Evolutionary conservation across 2,113 vertebrate genomes (phyloP).

Genomic region (Lampris megalopsis): DNA sequence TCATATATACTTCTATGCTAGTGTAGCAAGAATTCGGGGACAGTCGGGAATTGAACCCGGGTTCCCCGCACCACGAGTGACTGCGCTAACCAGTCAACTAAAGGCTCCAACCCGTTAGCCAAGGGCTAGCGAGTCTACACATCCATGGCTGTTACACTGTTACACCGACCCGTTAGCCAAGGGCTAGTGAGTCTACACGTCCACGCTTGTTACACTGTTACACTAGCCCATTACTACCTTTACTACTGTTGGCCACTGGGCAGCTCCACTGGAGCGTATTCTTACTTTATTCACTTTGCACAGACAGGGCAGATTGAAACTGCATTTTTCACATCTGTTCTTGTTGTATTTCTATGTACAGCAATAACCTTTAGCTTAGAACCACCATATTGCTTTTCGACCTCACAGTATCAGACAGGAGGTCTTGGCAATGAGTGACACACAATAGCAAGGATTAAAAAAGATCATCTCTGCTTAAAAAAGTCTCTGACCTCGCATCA

Average conservation of each 20-base stretch:
- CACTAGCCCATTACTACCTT: background rate
- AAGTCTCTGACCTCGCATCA: constrained; percentile 68
- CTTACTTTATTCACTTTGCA: background rate
- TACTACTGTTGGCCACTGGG: background rate
- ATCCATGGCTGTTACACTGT: no score
- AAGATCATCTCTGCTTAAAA: constrained; percentile 69
- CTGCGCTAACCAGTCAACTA: no score
- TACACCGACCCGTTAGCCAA: no score
- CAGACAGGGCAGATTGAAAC: constrained; percentile 11
- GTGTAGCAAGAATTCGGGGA: no score
- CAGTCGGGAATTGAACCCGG: no score
- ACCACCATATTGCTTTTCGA: constrained; percentile 30
- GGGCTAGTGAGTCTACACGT: no score
- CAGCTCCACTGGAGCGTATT: constrained; percentile 9
- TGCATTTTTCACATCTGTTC: constrained; percentile 1
- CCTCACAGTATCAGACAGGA: constrained; percentile 11
- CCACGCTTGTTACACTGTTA: no score
- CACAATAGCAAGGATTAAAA: constrained; percentile 58
- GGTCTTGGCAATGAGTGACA: constrained; percentile 22
- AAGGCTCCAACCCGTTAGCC: no score
- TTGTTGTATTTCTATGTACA: background rate
- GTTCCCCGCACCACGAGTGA: no score
- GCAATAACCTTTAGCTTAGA: constrained; percentile 33
- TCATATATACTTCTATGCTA: no score
- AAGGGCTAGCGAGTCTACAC: no score